These are phyloP conservation scores for Deilephila porcellus DNA, from an alignment of 2,888 invertebrate species.

Conservation along the genomic window DNA sequence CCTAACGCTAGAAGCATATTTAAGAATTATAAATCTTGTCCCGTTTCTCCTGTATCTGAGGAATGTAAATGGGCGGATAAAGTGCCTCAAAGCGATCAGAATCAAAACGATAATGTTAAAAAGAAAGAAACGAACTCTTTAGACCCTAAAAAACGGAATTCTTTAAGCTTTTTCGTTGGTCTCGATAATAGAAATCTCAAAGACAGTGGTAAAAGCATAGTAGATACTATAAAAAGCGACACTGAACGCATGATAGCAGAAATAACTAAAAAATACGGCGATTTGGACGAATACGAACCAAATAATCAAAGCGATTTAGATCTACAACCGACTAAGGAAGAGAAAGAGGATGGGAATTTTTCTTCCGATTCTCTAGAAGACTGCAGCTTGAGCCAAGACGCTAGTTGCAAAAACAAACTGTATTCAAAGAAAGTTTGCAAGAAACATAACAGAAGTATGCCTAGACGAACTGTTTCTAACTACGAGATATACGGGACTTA, in stretches of 20 bases:
- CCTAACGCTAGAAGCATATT: conserved; percentile 82
- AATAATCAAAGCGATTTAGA: conserved; percentile 65
- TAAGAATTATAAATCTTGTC: conserved; percentile 90
- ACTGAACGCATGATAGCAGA: conserved; percentile 88
- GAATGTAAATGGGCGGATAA: conserved; percentile 88
- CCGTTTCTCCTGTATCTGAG: conserved; percentile 92
- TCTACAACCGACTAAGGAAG: conserved; percentile 72
- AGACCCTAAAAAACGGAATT: conserved; percentile 84
- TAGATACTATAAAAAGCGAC: conserved; percentile 86
- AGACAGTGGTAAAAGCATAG: conserved; percentile 83
- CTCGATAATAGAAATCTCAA: conserved; percentile 78
- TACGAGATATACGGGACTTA: conserved; percentile 88
- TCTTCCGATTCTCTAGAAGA: conserved; percentile 93
- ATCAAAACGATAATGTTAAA: conserved; percentile 38
- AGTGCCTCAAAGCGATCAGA: conserved; percentile 61
- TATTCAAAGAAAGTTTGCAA: conserved; percentile 83
- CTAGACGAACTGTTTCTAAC: conserved; percentile 90
- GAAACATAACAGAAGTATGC: conserved; percentile 79
- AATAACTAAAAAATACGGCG: conserved; percentile 86
- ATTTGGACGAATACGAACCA: conserved; percentile 82
- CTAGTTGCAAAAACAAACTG: conserved; percentile 78
- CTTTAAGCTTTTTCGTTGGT: conserved; percentile 87
- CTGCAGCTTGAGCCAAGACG: conserved; percentile 85
- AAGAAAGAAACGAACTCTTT: conserved; percentile 67
- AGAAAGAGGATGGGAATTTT: conserved; percentile 88